These are phyloP conservation scores for Cheilosia soror DNA, from an alignment of 2,888 invertebrate species.

Conservation along the genomic window DNA sequence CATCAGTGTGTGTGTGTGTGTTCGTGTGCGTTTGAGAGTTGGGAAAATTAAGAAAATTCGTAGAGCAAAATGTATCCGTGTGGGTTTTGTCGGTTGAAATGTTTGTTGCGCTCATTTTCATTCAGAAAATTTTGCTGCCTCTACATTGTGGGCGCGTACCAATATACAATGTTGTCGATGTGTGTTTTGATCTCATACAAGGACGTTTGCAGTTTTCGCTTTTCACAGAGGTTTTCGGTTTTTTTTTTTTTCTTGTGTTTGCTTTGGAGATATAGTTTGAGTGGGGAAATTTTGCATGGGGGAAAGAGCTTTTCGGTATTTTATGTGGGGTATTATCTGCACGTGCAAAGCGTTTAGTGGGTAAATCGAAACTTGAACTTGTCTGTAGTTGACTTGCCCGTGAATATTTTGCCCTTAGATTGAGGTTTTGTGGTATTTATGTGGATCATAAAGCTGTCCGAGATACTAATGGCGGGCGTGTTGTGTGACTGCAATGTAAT, in stretches of 20 bases:
- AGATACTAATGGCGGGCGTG: conserved; percentile 10
- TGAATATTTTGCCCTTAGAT: conserved; percentile 53
- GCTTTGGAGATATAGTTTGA: background rate
- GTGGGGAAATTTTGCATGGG: conserved; percentile 19
- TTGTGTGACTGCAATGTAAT: conserved; percentile 3
- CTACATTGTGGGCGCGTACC: conserved; percentile 34
- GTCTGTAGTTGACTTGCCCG: conserved; percentile 65
- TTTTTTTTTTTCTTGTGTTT: conserved; percentile 8
- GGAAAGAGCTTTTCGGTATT: conserved; percentile 45
- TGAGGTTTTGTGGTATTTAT: background rate
- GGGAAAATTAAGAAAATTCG: conserved; percentile 11
- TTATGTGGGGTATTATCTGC: conserved; percentile 19
- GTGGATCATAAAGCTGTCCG: background rate
- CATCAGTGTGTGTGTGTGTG: conserved; percentile 27
- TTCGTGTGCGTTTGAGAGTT: conserved; percentile 6
- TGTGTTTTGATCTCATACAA: conserved; percentile 68
- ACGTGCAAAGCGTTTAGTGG: conserved; percentile 54
- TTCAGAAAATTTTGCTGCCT: conserved; percentile 64
- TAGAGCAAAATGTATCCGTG: background rate
- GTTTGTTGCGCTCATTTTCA: conserved; percentile 69
- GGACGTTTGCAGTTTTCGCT: conserved; percentile 71
- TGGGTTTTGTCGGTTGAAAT: conserved; percentile 7
- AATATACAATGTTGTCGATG: conserved; percentile 39
- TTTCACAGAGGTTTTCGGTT: conserved; percentile 41
- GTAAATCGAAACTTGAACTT: conserved; percentile 65